Conservation (phyloP, 1,140 invertebrate genomes). For the Geopemphigus sp. region DNA sequence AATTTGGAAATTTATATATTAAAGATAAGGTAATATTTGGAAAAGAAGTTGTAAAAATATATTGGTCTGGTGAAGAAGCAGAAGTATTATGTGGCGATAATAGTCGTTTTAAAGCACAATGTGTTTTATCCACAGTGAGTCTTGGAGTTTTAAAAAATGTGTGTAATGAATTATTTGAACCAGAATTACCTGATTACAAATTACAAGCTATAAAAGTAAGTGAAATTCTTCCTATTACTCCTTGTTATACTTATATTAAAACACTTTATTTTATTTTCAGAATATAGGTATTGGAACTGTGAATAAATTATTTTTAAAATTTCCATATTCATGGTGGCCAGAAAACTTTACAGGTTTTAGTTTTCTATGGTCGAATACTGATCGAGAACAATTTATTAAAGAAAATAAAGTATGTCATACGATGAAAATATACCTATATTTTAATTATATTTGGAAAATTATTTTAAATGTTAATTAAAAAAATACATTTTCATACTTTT, state of each 20-base stretch:
- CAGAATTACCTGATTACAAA: slow-evolving; percentile 63
- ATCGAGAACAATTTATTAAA: slow-evolving; percentile 53
- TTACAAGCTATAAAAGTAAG: slow-evolving; percentile 61
- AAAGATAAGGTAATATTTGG: slow-evolving; percentile 56
- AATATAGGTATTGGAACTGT: slow-evolving; percentile 69
- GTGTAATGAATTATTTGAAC: slow-evolving; percentile 61
- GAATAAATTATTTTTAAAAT: slow-evolving; percentile 75
- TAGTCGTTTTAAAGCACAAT: slow-evolving; percentile 61
- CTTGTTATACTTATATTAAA: background rate
- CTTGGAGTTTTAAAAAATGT: slow-evolving; percentile 68
- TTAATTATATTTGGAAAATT: too few species aligned
- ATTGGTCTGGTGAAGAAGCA: slow-evolving; percentile 55
- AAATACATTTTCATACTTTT: background rate
- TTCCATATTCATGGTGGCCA: slow-evolving; percentile 65
- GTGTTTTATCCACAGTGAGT: slow-evolving; percentile 68
- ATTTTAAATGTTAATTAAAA: too few species aligned
- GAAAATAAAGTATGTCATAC: slow-evolving; percentile 47
- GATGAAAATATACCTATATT: too few species aligned
- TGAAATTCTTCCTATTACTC: background rate
- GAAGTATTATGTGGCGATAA: slow-evolving; percentile 62
- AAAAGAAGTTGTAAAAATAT: slow-evolving; percentile 58
- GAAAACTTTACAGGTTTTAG: slow-evolving; percentile 57
- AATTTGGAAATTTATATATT: slow-evolving; percentile 1
- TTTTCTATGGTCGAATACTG: slow-evolving; percentile 60
- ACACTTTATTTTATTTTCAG: slow-evolving; percentile 53